Evolutionary conservation across 2,888 invertebrate genomes (phyloP), one percentile per base, ranked within the genome.

Genomic region (Carpatolechia fugitivella): DNA sequence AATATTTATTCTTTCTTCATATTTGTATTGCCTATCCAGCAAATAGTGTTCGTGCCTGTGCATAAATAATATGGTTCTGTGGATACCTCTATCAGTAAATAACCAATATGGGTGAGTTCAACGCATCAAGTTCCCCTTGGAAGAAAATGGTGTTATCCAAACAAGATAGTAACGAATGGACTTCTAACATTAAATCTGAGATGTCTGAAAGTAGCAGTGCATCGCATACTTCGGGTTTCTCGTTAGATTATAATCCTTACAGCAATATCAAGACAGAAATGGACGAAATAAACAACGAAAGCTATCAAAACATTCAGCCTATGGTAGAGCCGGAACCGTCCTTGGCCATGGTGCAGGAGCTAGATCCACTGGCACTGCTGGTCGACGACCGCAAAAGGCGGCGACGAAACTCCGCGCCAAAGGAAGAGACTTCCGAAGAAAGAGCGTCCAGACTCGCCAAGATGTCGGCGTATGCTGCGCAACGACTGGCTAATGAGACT

Each of bases 31-130:
- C 16, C 31, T 40, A 4, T 2, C 30, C 14, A 31, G 29, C 6
- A 14, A 30, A 31, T 1, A 30, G 16, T 31, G 47, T 46, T 13
- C 13, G 13, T 14, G 14, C 16, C 29, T 47, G 14, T 20, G 46
- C 38, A 29, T 31, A 57, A 68, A 62, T 74, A 85, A 71, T 82
- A 89, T 89, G 89, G 73, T 89, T 76, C 80, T 89, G 68, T 87
- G 88, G 89, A 89, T 89, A 77, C 64, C 76, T 55, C 71, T 82
- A 66, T 89, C 89, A 54, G 65, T 87, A 65, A 89, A 88, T 72
- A 88, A 89, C 82, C 89, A 90, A 76, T 87, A 90, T 89, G 89
- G 88, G 78, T 88, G 87, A 89, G 70, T 69, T 76, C 24, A 72
- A 68, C 70, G 68, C 76, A 62, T 76, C 79, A 11, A 82, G 85